Percentiles rank a stretch among this genome's conserved stretches.
Conservation (phyloP, 2,113 vertebrate species). For the Caranx ignobilis region DNA sequence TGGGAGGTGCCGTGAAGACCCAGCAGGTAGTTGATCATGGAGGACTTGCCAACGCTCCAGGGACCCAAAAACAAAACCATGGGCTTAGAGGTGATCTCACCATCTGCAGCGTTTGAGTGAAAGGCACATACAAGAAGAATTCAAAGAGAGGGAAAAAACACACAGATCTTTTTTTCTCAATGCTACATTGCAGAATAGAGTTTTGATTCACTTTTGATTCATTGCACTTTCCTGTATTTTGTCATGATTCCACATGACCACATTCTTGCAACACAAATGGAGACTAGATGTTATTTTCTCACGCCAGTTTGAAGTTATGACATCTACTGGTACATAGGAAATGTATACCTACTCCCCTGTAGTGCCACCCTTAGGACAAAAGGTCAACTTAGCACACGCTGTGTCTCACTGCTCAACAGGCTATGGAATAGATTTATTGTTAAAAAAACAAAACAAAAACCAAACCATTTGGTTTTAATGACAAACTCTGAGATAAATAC, state of each 20-base stretch:
- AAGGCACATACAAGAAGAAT: background rate
- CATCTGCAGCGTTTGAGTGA: conserved; percentile 83
- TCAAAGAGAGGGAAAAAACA: background rate
- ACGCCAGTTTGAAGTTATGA: background rate
- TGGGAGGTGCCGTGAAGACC: conserved; percentile 91
- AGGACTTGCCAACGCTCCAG: conserved; percentile 98
- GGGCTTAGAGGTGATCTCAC: conserved; percentile 97
- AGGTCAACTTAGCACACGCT: background rate
- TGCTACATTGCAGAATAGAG: background rate
- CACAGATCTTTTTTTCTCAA: background rate
- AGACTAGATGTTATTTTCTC: too few relatives aligned
- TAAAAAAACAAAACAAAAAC: background rate
- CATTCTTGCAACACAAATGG: background rate
- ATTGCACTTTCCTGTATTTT: background rate
- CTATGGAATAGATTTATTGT: background rate
- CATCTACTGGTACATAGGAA: background rate
- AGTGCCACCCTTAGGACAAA: background rate
- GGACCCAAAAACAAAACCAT: conserved; percentile 98
- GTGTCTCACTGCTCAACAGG: background rate
- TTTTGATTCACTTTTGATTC: background rate
- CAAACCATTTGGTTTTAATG: background rate
- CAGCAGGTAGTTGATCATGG: conserved; percentile 99
- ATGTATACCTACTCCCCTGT: background rate
- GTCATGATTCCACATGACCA: background rate
- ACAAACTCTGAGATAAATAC: background rate